A percentile compares a stretch with the other conserved stretches of the same genome.
phyloP scores from a whole-genome alignment of 2,888 invertebrate species.

The Steinernema hermaphroditum region DNA sequence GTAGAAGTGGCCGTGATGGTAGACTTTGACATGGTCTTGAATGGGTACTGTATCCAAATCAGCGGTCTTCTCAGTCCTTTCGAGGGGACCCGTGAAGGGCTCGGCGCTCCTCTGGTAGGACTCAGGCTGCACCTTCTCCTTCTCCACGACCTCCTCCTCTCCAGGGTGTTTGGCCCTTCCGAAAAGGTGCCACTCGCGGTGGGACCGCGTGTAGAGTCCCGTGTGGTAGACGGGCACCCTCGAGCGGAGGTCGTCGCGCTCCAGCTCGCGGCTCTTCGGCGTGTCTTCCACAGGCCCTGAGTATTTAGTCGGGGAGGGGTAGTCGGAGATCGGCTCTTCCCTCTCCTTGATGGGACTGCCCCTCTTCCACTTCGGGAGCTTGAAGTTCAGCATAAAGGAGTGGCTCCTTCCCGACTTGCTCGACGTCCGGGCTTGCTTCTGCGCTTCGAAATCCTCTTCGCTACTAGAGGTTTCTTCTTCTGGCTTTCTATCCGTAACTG shows the following conservation, averaged over 20 bases:
- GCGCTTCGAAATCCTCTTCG: neutral
- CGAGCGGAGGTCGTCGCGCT: slow-evolving; percentile 35
- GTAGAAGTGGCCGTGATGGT: slow-evolving; percentile 19
- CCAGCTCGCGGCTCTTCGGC: slow-evolving; percentile 31
- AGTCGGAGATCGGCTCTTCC: neutral
- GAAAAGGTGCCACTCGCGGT: slow-evolving; percentile 24
- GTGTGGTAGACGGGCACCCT: slow-evolving; percentile 30
- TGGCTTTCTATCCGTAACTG: slow-evolving; percentile 15
- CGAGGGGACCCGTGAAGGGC: slow-evolving; percentile 33
- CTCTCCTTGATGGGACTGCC: no score
- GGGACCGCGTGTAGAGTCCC: neutral
- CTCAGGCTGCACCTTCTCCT: neutral
- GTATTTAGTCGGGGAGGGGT: slow-evolving; percentile 27
- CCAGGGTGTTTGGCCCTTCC: slow-evolving; percentile 24
- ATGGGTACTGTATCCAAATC: slow-evolving; percentile 31
- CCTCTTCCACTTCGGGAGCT: slow-evolving; percentile 35
- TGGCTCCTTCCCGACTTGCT: slow-evolving; percentile 8
- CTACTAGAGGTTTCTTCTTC: no score
- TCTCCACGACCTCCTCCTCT: slow-evolving; percentile 29
- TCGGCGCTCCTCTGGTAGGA: neutral
- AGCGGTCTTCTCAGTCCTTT: neutral
- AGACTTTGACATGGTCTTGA: slow-evolving; percentile 8
- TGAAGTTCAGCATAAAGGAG: neutral
- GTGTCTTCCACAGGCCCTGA: slow-evolving; percentile 37
- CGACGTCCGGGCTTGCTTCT: slow-evolving; percentile 28